These are phyloP conservation scores for Monochamus alternatus DNA, from an alignment of 2,888 invertebrate species.

Conservation along the genomic window DNA sequence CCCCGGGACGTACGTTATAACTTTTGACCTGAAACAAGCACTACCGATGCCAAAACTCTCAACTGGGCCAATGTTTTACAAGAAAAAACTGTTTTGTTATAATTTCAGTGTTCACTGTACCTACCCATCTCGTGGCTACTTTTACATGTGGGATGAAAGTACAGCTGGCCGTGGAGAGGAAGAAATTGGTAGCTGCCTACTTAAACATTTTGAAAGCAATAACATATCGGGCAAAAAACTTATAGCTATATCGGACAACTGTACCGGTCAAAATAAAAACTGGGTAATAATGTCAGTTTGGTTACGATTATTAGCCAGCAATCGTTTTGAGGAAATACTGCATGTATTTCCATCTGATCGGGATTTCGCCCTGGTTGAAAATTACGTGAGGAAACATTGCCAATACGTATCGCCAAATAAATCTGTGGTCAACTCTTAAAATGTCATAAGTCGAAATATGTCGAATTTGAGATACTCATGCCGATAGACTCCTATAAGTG, in stretches of 20 bases:
- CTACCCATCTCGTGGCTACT: constrained; percentile 22
- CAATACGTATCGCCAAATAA: too few relatives aligned
- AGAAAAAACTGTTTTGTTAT: constrained; percentile 33
- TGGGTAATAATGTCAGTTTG: constrained; percentile 12
- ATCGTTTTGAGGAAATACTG: too few relatives aligned
- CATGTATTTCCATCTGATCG: too few relatives aligned
- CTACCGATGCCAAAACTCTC: constrained; percentile 29
- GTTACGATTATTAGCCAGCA: too few relatives aligned
- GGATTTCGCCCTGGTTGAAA: constrained; percentile 18
- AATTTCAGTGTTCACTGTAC: constrained; percentile 25
- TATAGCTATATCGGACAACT: too few relatives aligned
- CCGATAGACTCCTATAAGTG: too few relatives aligned
- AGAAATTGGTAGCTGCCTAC: constrained; percentile 30
- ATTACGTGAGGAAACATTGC: constrained; percentile 27
- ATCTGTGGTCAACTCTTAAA: too few relatives aligned
- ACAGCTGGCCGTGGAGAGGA: constrained; percentile 32
- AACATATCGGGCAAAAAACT: too few relatives aligned
- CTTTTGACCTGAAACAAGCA: constrained; percentile 26
- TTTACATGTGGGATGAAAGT: constrained; percentile 21
- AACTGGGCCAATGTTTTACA: constrained; percentile 33
- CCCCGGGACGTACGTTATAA: constrained; percentile 17
- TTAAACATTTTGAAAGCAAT: constrained; percentile 29
- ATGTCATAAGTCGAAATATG: too few relatives aligned
- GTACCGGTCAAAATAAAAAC: constrained; percentile 38
- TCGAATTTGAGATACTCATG: too few relatives aligned